phyloP scores from a whole-genome alignment of 1,140 invertebrate species.

The Polypedilum vanderplanki region DNA sequence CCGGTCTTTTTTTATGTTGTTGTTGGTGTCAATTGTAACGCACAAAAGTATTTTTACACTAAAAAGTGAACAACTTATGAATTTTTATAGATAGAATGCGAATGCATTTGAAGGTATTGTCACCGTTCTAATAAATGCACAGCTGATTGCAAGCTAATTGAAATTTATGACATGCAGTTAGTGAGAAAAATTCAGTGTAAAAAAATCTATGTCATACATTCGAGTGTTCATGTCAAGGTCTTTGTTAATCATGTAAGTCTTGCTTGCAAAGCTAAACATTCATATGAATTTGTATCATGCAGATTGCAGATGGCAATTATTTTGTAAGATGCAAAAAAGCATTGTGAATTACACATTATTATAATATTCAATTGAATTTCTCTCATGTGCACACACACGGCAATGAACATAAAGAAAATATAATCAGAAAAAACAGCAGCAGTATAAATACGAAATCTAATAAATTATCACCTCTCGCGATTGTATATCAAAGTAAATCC shows the following conservation, averaged over 20 bases:
- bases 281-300: background rate
- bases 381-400: background rate
- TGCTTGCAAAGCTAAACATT: background rate
- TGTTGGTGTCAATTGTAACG: background rate
- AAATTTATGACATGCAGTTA: conserved; percentile 18
- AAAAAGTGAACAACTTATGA: background rate
- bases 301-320: conserved; percentile 15
- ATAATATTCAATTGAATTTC: background rate
- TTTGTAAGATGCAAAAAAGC: conserved; percentile 18
- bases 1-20: background rate
- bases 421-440: background rate
- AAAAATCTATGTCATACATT: background rate
- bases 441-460: conserved; percentile 8
- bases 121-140: background rate
- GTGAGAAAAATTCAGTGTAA: background rate
- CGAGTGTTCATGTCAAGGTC: background rate
- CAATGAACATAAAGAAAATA: background rate
- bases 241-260: background rate
- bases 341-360: conserved; percentile 5
- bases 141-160: conserved; percentile 4
- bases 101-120: background rate
- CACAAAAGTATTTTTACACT: background rate
- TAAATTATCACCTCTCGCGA: conserved; percentile 22
- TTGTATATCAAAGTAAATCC: conserved; percentile 23
- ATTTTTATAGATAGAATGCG: background rate